These are phyloP conservation scores for Busseola fusca DNA, from an alignment of 2,888 invertebrate species.

Conservation along the genomic window DNA sequence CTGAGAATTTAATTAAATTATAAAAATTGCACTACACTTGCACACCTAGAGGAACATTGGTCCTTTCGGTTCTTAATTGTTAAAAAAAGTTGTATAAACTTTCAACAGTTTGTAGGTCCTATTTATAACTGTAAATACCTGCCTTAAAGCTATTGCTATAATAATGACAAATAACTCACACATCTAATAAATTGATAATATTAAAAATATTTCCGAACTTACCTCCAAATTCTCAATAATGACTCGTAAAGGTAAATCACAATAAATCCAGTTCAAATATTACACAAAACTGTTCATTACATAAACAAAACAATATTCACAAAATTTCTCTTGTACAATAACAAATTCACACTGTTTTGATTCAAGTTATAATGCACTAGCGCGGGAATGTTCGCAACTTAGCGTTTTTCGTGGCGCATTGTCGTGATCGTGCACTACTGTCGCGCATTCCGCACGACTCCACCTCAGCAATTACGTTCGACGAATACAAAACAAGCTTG, in stretches of 20 bases:
- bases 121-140: background rate
- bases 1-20: slow-evolving; percentile 12
- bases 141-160: background rate
- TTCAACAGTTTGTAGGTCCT: background rate
- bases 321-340: slow-evolving; percentile 74
- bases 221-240: slow-evolving; percentile 70
- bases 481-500: slow-evolving; percentile 81
- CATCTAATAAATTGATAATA: background rate
- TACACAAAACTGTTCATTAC: slow-evolving; percentile 76
- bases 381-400: slow-evolving; percentile 75
- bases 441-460: slow-evolving; percentile 78
- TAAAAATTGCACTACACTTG: background rate
- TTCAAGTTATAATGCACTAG: slow-evolving; percentile 74
- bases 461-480: slow-evolving; percentile 77
- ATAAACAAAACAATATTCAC: slow-evolving; percentile 73
- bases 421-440: slow-evolving; percentile 77
- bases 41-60: background rate
- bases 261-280: slow-evolving; percentile 72
- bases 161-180: background rate
- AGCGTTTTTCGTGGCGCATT: slow-evolving; percentile 80
- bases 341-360: slow-evolving; percentile 82
- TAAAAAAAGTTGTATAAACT: background rate
- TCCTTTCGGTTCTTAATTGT: background rate
- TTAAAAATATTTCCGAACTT: slow-evolving; percentile 59
- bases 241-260: slow-evolving; percentile 50